Percentiles rank a stretch among this genome's conserved stretches.
Conservation (phyloP, 2,797 vertebrate genomes). For the Pogonophryne albipinna region DNA sequence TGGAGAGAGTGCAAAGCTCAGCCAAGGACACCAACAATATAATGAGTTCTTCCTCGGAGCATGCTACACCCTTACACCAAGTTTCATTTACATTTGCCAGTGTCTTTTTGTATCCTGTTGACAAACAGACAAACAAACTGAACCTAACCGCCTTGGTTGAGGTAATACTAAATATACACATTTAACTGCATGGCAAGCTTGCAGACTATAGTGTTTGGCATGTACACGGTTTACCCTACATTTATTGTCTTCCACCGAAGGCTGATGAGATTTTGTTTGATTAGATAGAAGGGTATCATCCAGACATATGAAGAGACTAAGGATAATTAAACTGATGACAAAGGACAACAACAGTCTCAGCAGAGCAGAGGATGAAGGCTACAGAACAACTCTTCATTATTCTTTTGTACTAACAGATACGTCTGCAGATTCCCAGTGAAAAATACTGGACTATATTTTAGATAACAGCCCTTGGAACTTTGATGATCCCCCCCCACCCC, state of each 20-base stretch:
- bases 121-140: neutral
- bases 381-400: conserved; percentile 2
- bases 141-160: neutral
- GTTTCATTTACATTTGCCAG: neutral
- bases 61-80: neutral
- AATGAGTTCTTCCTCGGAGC: neutral
- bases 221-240: neutral
- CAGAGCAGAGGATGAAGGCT: conserved; percentile 23
- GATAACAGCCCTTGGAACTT: neutral
- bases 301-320: neutral
- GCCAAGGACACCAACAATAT: neutral
- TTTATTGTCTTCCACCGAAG: neutral
- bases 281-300: neutral
- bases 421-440: conserved; percentile 20
- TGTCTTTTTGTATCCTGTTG: neutral
- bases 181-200: conserved; percentile 10
- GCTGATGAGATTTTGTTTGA: neutral
- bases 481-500: neutral
- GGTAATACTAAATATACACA: neutral
- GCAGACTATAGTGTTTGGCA: neutral
- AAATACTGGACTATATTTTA: conserved; percentile 5
- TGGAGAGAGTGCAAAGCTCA: neutral
- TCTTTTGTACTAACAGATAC: conserved; percentile 20
- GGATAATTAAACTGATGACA: conserved; percentile 9
- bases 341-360: neutral